A percentile compares a stretch with the other conserved stretches of the same genome.
Conservation (phyloP, 2,888 invertebrate species). For the Pachydiplax longipennis region DNA sequence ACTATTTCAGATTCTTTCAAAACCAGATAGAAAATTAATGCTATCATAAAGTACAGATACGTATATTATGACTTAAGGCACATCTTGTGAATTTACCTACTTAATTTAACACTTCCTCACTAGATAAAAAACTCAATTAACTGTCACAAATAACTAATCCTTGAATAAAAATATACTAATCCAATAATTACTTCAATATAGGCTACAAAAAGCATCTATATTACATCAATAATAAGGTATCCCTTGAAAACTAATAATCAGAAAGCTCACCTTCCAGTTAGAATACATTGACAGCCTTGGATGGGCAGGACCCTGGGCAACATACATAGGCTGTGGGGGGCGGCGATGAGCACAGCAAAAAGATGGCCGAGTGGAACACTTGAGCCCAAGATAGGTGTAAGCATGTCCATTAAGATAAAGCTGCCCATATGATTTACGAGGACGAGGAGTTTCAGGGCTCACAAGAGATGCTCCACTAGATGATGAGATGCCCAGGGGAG, state of each 20-base stretch:
- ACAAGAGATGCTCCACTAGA: slow-evolving; percentile 80
- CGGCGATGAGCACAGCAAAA: slow-evolving; percentile 93
- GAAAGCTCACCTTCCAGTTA: slow-evolving; percentile 80
- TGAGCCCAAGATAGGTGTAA: slow-evolving; percentile 88
- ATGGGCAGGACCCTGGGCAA: slow-evolving; percentile 74
- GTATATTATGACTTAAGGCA: too few species aligned
- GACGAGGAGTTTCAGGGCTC: slow-evolving; percentile 90
- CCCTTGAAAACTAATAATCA: neutral
- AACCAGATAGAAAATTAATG: too few species aligned
- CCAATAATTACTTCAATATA: too few species aligned
- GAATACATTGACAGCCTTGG: slow-evolving; percentile 96
- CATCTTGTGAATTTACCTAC: too few species aligned
- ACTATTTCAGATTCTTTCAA: too few species aligned
- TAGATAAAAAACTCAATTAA: too few species aligned
- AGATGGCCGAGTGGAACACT: slow-evolving; percentile 88
- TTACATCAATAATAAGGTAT: too few species aligned
- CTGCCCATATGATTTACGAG: slow-evolving; percentile 88
- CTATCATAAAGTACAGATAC: too few species aligned
- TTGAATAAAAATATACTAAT: too few species aligned
- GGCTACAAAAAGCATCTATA: too few species aligned
- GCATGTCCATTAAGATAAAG: slow-evolving; percentile 89
- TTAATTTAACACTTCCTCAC: too few species aligned
- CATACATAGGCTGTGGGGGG: slow-evolving; percentile 84
- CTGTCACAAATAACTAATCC: too few species aligned
- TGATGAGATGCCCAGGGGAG: slow-evolving; percentile 69